Conservation (phyloP, 2,797 vertebrate species). For the Labroides dimidiatus region DNA sequence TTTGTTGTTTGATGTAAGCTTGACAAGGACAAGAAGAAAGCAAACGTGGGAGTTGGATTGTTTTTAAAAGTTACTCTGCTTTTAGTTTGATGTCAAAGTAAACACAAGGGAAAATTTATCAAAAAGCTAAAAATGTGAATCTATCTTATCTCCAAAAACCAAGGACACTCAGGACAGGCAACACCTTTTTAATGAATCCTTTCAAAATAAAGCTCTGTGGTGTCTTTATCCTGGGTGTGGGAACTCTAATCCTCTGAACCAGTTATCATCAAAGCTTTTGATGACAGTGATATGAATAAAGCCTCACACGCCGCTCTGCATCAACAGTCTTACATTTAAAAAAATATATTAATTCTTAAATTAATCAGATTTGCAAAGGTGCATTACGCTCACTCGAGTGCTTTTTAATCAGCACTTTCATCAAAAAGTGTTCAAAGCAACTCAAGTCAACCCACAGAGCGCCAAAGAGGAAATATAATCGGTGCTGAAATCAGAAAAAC, state of each 20-base stretch:
- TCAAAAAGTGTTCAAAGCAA: not conserved
- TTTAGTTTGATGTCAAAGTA: conserved; percentile 34
- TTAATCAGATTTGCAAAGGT: conserved; percentile 26
- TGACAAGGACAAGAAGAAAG: conserved; percentile 32
- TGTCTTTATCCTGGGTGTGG: conserved; percentile 12
- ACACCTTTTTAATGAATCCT: conserved; percentile 10
- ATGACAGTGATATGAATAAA: conserved; percentile 4
- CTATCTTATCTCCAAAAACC: conserved; percentile 16
- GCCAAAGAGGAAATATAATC: not conserved
- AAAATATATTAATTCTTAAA: conserved; percentile 15
- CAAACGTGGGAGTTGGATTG: not conserved
- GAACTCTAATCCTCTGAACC: not conserved
- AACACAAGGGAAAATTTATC: not conserved
- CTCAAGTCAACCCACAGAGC: not conserved
- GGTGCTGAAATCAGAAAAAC: not conserved
- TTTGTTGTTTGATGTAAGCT: conserved; percentile 12
- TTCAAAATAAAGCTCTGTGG: conserved; percentile 24
- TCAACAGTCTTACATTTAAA: conserved; percentile 12
- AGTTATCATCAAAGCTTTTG: conserved; percentile 34
- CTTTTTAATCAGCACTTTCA: conserved; percentile 2
- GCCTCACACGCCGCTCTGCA: not conserved
- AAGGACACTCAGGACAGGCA: conserved; percentile 26
- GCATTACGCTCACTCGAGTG: not conserved
- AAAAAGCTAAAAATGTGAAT: conserved; percentile 4
- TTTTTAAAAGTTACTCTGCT: conserved; percentile 36